phyloP scores from a whole-genome alignment of 2,888 invertebrate species.

The Agonopterix arenella region DNA sequence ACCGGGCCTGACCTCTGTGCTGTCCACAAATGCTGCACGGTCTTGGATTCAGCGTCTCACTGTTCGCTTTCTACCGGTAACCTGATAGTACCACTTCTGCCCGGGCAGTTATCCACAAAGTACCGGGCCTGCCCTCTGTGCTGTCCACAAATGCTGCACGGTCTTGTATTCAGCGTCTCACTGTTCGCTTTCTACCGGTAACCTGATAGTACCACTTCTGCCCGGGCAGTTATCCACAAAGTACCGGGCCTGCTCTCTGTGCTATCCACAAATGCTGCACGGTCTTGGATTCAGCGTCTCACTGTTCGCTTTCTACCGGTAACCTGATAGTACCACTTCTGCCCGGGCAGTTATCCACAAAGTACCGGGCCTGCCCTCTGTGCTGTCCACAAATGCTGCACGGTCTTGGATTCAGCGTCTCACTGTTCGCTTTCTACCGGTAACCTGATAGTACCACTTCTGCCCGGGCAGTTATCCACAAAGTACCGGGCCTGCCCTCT shows the following conservation, averaged over 20 bases:
- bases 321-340: slow-evolving; percentile 81
- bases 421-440: slow-evolving; percentile 92
- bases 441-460: slow-evolving; percentile 78
- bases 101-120: slow-evolving; percentile 84
- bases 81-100: neutral
- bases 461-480: slow-evolving; percentile 95
- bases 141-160: slow-evolving; percentile 98
- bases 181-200: slow-evolving; percentile 93
- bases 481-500: slow-evolving; percentile 94
- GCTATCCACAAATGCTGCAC: slow-evolving; percentile 95
- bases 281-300: slow-evolving; percentile 98
- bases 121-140: slow-evolving; percentile 91
- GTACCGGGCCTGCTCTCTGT: slow-evolving; percentile 93
- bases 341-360: slow-evolving; percentile 95
- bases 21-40: slow-evolving; percentile 98
- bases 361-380: slow-evolving; percentile 93
- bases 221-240: slow-evolving; percentile 94
- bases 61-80: slow-evolving; percentile 93
- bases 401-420: slow-evolving; percentile 97
- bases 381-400: slow-evolving; percentile 96
- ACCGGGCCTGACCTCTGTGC: slow-evolving; percentile 93
- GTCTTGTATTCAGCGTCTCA: slow-evolving; percentile 97
- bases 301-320: slow-evolving; percentile 91
- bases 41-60: slow-evolving; percentile 96
- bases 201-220: slow-evolving; percentile 84